Evolutionary conservation across 1,140 invertebrate species (phyloP), one percentile per base, ranked within the genome.

Genomic region (Laodelphax striatellus): DNA sequence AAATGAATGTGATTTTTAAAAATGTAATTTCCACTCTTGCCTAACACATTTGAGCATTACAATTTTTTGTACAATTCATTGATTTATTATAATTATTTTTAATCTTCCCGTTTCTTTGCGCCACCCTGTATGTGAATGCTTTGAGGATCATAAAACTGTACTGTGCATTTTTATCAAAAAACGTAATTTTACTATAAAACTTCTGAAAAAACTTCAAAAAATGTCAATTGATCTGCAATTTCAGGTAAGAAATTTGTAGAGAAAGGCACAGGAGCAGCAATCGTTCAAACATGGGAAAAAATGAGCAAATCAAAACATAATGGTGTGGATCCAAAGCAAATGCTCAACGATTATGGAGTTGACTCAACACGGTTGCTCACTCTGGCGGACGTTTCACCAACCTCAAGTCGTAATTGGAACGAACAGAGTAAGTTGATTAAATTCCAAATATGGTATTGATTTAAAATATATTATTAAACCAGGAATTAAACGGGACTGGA

Each of bases 301-400:
- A 99, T 99, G 97, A 96, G 92, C 62, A 99, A 99, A 77, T 99
- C 96, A 0, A 99, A 98, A 76, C 73, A 85, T 57, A 99, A 99
- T 77, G 97, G 97, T 1, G 85, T 97, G 14, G 90, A 97, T 75
- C 97, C 97, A n/a, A 73, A 85, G 64, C 81, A 86, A 62, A 79
- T 97, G 63, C 77, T 97, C 55, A 68, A 78, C 13, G 75, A 86
- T 65, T 90, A 92, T 77, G 92, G 94, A n/a, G 80, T 86, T 62
- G 94, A 97, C 73, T 87, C 88, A 13, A 94, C 90, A 0, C 76
- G 93, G 52, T 76, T 97, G 16, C 80, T 94, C 28, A 90, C 96
- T 55, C 75, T 97, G 56, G 85, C 85, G 16, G 87, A 91, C 77
- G 86, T 92, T 52, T 83, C 88, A 13, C 94, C 95, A 34, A 84